Percentiles rank a stretch among this genome's conserved stretches.
Evolutionary conservation across 2,113 vertebrate genomes (phyloP).

Genomic region (Notothenia coriiceps): DNA sequence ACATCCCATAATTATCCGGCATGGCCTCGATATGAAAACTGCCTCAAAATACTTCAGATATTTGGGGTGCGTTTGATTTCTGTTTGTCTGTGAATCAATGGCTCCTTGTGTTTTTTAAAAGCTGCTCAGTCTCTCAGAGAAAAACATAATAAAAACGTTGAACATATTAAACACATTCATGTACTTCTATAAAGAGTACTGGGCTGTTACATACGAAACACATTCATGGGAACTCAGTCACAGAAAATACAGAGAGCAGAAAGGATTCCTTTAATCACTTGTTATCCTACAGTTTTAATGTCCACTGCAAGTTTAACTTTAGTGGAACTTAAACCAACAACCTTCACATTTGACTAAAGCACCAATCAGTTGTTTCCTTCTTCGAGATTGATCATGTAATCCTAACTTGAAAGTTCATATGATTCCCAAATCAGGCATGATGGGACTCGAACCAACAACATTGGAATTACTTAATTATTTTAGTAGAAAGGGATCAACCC

Average conservation of each 20-base stretch:
- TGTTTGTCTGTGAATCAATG: conserved; percentile 14
- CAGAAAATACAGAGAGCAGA: no score
- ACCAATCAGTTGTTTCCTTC: no score
- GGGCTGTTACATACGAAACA: no score
- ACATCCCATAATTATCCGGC: conserved; percentile 57
- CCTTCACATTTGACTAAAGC: neutral
- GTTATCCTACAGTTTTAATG: no score
- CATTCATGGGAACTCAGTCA: no score
- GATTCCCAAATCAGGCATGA: no score
- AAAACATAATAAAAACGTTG: neutral
- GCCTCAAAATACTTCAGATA: conserved; percentile 50
- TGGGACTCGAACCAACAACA: no score
- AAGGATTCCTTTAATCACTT: no score
- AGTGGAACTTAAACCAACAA: neutral
- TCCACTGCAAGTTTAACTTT: no score
- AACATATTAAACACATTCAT: neutral
- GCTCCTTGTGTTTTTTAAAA: conserved; percentile 15
- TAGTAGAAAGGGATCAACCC: neutral
- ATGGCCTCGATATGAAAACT: conserved; percentile 34
- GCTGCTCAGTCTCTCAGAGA: neutral
- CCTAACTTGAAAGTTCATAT: no score
- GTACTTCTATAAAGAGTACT: no score
- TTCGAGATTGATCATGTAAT: no score
- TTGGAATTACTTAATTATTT: neutral
- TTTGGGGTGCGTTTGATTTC: conserved; percentile 48